phyloP scores from a whole-genome alignment of 92 coral and sea anemone genomes.

The Epizoanthus rinbou region DNA sequence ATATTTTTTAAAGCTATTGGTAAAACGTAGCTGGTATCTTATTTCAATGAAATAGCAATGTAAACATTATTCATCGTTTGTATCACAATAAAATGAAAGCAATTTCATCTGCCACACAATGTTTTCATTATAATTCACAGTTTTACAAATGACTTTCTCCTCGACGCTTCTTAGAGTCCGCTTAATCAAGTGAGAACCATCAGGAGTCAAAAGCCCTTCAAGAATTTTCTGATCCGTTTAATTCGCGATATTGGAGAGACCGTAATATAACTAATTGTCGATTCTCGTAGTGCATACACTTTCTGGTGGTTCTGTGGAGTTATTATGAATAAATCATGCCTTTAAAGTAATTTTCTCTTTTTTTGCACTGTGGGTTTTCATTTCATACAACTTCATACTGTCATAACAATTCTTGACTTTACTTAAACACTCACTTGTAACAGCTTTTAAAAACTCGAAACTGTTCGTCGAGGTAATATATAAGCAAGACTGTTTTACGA shows the following conservation, averaged over 20 bases:
- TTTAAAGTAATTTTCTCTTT: not conserved
- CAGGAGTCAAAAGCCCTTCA: constrained; percentile 38
- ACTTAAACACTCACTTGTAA: not conserved
- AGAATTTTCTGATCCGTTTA: constrained; percentile 22
- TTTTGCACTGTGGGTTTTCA: not conserved
- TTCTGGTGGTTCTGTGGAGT: not conserved
- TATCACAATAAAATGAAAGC: constrained; percentile 30
- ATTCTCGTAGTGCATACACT: not conserved
- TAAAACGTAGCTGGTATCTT: constrained; percentile 51
- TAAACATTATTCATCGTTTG: constrained; percentile 53
- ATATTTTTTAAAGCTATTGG: not conserved
- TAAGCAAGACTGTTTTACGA: not conserved
- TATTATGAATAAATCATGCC: constrained; percentile 8
- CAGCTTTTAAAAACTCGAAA: not conserved
- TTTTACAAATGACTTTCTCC: not conserved
- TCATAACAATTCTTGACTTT: not conserved
- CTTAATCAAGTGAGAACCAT: constrained; percentile 15
- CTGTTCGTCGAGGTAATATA: not conserved
- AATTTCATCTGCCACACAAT: constrained; percentile 38
- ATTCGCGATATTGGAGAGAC: not conserved
- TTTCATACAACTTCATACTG: not conserved
- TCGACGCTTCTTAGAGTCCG: not conserved
- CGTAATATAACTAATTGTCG: not conserved
- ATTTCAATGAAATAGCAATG: constrained; percentile 62
- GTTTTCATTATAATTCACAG: constrained; percentile 1